Percentiles rank a stretch among this genome's conserved stretches.
Conservation (phyloP, 2,797 vertebrate species). For the Paguma larvata region DNA sequence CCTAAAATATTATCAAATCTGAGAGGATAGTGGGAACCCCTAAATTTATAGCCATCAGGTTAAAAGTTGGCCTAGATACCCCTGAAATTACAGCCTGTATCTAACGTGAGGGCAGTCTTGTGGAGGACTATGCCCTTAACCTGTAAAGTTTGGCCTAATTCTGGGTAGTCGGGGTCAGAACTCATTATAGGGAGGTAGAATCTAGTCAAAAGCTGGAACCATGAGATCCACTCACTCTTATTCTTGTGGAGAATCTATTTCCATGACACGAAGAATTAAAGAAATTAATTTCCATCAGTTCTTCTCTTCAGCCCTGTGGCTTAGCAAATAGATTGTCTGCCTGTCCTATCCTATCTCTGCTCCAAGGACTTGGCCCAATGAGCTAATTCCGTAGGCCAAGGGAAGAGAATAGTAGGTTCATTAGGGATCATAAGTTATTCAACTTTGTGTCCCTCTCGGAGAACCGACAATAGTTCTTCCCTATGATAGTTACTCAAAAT, state of each 20-base stretch:
- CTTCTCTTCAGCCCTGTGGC: neutral
- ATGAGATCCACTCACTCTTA: neutral
- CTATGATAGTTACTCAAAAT: neutral
- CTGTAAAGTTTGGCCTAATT: neutral
- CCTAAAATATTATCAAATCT: neutral
- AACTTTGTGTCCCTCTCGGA: neutral
- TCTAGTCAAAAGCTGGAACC: neutral
- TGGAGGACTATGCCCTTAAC: neutral
- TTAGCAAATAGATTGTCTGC: neutral
- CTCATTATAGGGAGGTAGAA: neutral
- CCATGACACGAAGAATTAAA: slow-evolving; percentile 17
- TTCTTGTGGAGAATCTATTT: neutral
- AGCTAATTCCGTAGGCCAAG: neutral
- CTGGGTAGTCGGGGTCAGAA: neutral
- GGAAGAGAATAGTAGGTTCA: neutral
- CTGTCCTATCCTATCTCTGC: neutral
- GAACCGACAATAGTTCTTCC: neutral
- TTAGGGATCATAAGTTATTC: neutral
- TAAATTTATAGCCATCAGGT: neutral
- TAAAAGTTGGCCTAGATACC: neutral
- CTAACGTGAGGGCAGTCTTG: neutral
- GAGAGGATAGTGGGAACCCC: neutral
- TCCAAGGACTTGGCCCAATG: neutral
- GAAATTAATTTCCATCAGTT: slow-evolving; percentile 24
- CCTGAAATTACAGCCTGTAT: neutral